These are phyloP conservation scores for Neosilurus hyrtlii DNA, from an alignment of 2,797 vertebrate species.

Conservation along the genomic window DNA sequence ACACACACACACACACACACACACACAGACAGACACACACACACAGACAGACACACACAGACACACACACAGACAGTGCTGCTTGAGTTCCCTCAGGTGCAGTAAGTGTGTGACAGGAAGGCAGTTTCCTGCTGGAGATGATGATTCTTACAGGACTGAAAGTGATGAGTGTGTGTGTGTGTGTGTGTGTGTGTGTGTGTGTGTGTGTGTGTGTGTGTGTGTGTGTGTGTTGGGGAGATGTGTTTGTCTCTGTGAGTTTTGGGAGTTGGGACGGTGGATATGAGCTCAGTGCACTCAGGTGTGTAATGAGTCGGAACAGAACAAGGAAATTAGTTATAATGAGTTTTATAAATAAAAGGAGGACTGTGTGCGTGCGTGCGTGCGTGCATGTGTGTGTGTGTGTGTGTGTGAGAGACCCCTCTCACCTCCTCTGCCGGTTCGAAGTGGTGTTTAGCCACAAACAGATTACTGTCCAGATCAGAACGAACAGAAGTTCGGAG, in stretches of 20 bases:
- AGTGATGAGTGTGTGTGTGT: neutral
- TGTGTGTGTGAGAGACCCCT: neutral
- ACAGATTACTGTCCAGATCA: constrained; percentile 73
- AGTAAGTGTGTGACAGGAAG: neutral
- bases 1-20: constrained; percentile 53
- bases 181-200: too few relatives aligned
- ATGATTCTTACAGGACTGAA: constrained; percentile 13
- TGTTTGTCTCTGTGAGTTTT: too few relatives aligned
- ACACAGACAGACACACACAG: neutral
- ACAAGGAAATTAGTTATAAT: constrained; percentile 54
- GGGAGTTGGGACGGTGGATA: constrained; percentile 40
- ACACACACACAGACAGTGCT: neutral
- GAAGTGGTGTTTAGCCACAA: constrained; percentile 74
- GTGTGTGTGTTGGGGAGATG: too few relatives aligned
- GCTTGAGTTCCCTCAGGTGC: constrained; percentile 1
- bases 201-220: too few relatives aligned
- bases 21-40: neutral
- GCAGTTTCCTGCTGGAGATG: neutral
- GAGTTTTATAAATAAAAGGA: constrained; percentile 45
- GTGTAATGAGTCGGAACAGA: constrained; percentile 47
- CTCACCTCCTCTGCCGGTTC: neutral
- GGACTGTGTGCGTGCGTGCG: constrained; percentile 42
- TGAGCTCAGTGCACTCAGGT: constrained; percentile 52
- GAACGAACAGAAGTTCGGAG: constrained; percentile 63
- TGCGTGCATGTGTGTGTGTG: constrained; percentile 30